phyloP scores from a whole-genome alignment of 2,113 vertebrate genomes.

The Boleophthalmus pectinirostris region DNA sequence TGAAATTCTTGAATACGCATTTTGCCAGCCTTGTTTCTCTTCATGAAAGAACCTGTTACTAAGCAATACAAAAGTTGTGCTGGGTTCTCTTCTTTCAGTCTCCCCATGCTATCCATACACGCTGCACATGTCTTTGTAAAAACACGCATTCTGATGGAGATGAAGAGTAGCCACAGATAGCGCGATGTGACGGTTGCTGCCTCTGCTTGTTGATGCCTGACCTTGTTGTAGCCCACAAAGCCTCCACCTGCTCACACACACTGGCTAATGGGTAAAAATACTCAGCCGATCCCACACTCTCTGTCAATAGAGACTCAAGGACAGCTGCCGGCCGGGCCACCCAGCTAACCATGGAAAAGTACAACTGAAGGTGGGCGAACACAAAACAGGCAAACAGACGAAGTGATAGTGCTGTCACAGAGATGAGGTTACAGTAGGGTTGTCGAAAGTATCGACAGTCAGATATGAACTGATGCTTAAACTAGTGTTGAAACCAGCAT shows the following conservation, averaged over 20 bases:
- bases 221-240: constrained; percentile 71
- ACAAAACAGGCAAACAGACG: constrained; percentile 24
- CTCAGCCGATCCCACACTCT: constrained; percentile 65
- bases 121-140: constrained; percentile 24
- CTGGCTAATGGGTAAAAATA: constrained; percentile 75
- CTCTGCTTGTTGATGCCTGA: constrained; percentile 27
- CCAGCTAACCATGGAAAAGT: constrained; percentile 59
- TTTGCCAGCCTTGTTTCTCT: background rate
- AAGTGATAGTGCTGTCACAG: constrained; percentile 6
- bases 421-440: constrained; percentile 3
- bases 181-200: background rate
- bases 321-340: constrained; percentile 59
- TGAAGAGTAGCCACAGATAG: constrained; percentile 37
- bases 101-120: background rate
- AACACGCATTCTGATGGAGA: constrained; percentile 18
- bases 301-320: constrained; percentile 75
- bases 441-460: too few species aligned
- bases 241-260: constrained; percentile 74
- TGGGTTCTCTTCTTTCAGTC: background rate
- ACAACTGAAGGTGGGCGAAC: constrained; percentile 58
- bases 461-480: too few species aligned
- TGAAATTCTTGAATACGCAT: background rate
- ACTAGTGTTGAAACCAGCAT: too few species aligned
- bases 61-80: background rate
- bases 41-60: background rate